phyloP scores from a whole-genome alignment of 2,113 vertebrate species.

The Thamnophis sirtalis region DNA sequence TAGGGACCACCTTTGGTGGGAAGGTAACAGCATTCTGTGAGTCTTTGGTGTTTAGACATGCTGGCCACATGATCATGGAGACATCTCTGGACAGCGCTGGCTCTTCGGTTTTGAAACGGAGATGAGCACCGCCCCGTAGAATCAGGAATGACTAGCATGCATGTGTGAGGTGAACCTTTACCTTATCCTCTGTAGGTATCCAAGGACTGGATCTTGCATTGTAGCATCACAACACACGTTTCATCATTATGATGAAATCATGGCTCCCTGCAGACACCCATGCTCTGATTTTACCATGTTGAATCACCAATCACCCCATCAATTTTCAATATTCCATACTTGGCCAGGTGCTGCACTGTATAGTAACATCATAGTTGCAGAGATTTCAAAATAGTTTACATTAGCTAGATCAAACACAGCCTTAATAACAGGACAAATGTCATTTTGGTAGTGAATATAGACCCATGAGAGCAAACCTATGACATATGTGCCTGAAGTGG shows the following conservation, averaged over 20 bases:
- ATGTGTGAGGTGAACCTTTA: too few relatives aligned
- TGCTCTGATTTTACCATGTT: not conserved
- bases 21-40: too few relatives aligned
- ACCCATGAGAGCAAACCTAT: too few relatives aligned
- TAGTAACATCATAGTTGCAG: not conserved
- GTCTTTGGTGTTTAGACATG: too few relatives aligned
- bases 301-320: not conserved
- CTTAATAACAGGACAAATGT: not conserved
- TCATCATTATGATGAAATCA: not conserved
- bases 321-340: not conserved
- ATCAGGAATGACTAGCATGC: too few relatives aligned
- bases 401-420: not conserved
- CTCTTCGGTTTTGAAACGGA: too few relatives aligned
- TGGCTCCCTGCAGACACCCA: not conserved
- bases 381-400: not conserved
- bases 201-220: not conserved
- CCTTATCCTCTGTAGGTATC: not conserved
- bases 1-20: too few relatives aligned
- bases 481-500: too few relatives aligned
- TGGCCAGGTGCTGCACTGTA: not conserved
- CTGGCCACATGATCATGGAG: too few relatives aligned
- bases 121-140: too few relatives aligned
- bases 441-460: not conserved
- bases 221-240: not conserved
- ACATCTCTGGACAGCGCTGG: too few relatives aligned